These are phyloP conservation scores for Pherbina coryleti DNA, from an alignment of 2,888 invertebrate species.

Conservation along the genomic window DNA sequence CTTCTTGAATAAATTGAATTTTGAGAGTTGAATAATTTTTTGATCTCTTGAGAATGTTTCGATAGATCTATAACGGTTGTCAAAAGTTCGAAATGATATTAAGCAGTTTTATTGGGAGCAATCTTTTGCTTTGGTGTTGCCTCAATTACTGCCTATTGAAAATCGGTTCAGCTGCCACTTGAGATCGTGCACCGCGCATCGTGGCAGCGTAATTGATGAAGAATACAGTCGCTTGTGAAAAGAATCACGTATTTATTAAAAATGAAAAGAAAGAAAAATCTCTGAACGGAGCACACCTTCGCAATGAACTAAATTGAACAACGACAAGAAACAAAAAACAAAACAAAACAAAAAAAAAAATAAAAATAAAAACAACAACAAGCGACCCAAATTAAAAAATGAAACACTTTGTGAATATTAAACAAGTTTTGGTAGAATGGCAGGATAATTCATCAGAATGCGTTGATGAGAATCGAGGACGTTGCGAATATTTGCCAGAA, in stretches of 20 bases:
- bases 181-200: no score
- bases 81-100: background rate
- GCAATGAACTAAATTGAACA: constrained; percentile 2
- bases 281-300: background rate
- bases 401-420: constrained; percentile 20
- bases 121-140: background rate
- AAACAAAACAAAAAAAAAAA: no score
- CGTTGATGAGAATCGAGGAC: constrained; percentile 1
- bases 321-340: background rate
- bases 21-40: no score
- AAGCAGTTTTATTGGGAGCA: background rate
- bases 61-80: no score
- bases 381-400: constrained; percentile 11
- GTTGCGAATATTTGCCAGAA: background rate
- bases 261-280: background rate
- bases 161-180: no score
- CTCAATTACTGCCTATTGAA: background rate
- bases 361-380: background rate
- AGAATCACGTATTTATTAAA: constrained; percentile 1
- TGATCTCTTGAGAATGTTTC: no score
- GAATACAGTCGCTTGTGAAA: background rate
- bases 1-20: no score
- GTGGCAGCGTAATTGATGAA: no score
- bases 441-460: background rate
- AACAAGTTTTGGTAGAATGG: constrained; percentile 2